A percentile compares a stretch with the other conserved stretches of the same genome.
phyloP scores from a whole-genome alignment of 2,113 vertebrate genomes.

The Pelecanoides urinatrix region DNA sequence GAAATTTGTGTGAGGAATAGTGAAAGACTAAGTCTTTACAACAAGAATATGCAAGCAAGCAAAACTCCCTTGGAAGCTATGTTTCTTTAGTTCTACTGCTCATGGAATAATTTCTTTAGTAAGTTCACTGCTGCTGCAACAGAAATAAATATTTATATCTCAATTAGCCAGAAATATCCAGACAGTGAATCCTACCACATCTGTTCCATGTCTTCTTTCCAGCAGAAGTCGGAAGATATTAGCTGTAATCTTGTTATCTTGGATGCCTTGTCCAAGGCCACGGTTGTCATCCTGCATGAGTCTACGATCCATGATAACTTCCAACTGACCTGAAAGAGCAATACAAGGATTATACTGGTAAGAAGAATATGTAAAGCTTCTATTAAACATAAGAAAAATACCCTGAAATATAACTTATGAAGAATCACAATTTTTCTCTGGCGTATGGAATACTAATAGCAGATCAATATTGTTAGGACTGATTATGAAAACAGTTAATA shows the following conservation, averaged over 20 bases:
- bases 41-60: neutral
- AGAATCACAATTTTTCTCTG: neutral
- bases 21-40: neutral
- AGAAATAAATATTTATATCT: neutral
- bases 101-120: neutral
- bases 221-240: constrained; percentile 85
- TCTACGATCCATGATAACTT: constrained; percentile 91
- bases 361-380: neutral
- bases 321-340: constrained; percentile 83
- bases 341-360: neutral
- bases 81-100: neutral
- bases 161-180: neutral
- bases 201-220: constrained; percentile 75
- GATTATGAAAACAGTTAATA: neutral
- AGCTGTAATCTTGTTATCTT: constrained; percentile 92
- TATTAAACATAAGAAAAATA: neutral
- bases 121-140: neutral
- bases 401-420: neutral
- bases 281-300: constrained; percentile 95
- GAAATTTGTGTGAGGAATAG: neutral
- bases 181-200: constrained; percentile 68
- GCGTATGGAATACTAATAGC: neutral
- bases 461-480: neutral
- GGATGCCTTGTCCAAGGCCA: constrained; percentile 91
- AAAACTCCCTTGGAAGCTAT: neutral